Base-by-base conservation (phyloP, 2,113 vertebrate genomes). In the Larimichthys polyactis region DNA sequence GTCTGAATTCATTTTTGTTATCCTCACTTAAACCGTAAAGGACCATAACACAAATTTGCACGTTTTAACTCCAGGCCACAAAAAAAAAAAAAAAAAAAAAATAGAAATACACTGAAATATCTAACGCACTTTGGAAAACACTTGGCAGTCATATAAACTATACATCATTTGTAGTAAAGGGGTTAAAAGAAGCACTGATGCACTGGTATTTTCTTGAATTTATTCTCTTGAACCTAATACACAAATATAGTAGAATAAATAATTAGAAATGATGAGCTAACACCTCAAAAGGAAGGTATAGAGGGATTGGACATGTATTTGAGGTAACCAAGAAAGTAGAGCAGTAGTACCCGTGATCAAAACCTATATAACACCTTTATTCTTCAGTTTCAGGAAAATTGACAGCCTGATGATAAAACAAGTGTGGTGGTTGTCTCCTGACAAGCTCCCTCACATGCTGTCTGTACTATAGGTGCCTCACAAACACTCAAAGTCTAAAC, bases 1-100 rank as follows among this genome's bases (percentile, higher is more conserved):
- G 55, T 29, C 55, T 44, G 63, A 20, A 48, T 58, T 78, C 49
- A 69, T 27, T 82, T 69, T 57, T 58, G 4, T 19, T 75, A 24
- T 24, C 22, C 24, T 74, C 5, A 36, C 32, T 36, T 12, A 49
- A 69, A 52, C 27, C 32, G 15, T 63, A 52, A 40, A 63, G 40
- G 62, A 20, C 43, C 22, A 27, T 27, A 12, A 14, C 11, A 22
- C 36, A 12, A 32, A 12, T 15, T 32, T 32, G 3, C 20, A 63
- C 57, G 36, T 51, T 49, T 49, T 17, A 24, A 24, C 14, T 20
- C 27, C 44, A 46, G 44, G 10, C 44, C 44, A 46, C 11, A 11
- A 36, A 7, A 36, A 36, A 36, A 8, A 36, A 2, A 20, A 27
- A 52, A 59, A n/a, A 24, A 63, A 43, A 1, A 46, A 44, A 46